phyloP scores from a whole-genome alignment of 2,797 vertebrate genomes.

The Fratercula arctica region DNA sequence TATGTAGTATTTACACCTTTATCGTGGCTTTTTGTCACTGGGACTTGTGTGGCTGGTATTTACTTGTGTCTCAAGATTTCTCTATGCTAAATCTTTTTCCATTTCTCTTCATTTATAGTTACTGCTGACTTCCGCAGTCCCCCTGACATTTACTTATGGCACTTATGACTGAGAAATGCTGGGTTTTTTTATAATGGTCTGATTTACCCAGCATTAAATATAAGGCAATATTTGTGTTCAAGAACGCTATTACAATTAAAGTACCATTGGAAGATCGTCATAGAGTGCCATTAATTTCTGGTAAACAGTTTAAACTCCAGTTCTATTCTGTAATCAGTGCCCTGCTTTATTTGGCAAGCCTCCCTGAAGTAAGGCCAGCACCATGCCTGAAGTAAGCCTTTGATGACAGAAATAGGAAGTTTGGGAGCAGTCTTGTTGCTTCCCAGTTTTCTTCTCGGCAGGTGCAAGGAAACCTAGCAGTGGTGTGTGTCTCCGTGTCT shows the following conservation, averaged over 20 bases:
- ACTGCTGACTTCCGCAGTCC: background rate
- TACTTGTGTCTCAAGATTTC: background rate
- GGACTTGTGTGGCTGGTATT: background rate
- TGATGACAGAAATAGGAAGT: background rate
- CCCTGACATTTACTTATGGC: accelerated
- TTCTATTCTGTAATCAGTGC: accelerated
- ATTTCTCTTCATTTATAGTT: background rate
- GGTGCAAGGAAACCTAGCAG: background rate
- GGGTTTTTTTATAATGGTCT: background rate
- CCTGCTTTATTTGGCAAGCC: background rate
- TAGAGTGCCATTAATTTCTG: background rate
- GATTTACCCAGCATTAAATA: background rate
- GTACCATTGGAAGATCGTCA: background rate
- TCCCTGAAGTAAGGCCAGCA: background rate
- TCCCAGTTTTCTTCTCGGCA: background rate
- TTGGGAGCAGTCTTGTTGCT: background rate
- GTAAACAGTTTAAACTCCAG: background rate
- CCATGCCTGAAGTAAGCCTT: background rate
- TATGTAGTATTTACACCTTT: background rate
- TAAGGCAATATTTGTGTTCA: background rate
- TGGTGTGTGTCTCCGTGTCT: background rate
- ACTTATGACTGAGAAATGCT: background rate
- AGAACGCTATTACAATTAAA: background rate
- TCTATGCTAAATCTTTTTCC: background rate
- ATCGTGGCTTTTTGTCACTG: background rate